Conservation (phyloP, 2,113 vertebrate species). For the Macrotus californicus region DNA sequence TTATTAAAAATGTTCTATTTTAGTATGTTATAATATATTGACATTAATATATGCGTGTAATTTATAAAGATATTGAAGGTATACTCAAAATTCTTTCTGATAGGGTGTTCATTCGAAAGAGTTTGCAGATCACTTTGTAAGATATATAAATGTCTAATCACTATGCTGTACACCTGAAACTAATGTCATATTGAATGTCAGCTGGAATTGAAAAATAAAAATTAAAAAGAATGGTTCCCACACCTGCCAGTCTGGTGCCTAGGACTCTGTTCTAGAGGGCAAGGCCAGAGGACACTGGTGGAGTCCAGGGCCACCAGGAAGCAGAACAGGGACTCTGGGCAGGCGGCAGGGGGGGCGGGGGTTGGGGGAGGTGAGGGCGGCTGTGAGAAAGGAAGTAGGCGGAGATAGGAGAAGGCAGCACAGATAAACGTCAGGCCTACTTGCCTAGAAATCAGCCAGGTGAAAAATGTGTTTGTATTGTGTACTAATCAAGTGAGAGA, state of each 20-base stretch:
- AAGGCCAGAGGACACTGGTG: not conserved
- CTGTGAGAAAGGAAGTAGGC: not conserved
- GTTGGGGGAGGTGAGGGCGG: not conserved
- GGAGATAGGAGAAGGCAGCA: not conserved
- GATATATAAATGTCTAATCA: not conserved
- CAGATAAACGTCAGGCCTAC: not conserved
- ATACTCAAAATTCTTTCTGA: not conserved
- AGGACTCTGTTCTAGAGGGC: not conserved
- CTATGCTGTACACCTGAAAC: not conserved
- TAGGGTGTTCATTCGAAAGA: not conserved
- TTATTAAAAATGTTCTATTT: constrained; percentile 4
- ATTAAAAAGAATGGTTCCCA: not conserved
- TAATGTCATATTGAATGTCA: not conserved
- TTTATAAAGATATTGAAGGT: not conserved
- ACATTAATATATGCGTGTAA: not conserved
- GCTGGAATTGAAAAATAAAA: not conserved
- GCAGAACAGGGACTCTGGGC: not conserved
- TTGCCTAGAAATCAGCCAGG: not conserved
- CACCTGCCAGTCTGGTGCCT: not conserved
- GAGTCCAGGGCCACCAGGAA: not conserved
- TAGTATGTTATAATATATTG: not conserved
- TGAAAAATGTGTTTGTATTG: constrained; percentile 1
- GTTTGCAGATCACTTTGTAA: not conserved
- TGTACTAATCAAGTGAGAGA: constrained; percentile 41
- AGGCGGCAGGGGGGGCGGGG: too few relatives aligned